phyloP scores from a whole-genome alignment of 2,113 vertebrate genomes.

The Scomber colias region DNA sequence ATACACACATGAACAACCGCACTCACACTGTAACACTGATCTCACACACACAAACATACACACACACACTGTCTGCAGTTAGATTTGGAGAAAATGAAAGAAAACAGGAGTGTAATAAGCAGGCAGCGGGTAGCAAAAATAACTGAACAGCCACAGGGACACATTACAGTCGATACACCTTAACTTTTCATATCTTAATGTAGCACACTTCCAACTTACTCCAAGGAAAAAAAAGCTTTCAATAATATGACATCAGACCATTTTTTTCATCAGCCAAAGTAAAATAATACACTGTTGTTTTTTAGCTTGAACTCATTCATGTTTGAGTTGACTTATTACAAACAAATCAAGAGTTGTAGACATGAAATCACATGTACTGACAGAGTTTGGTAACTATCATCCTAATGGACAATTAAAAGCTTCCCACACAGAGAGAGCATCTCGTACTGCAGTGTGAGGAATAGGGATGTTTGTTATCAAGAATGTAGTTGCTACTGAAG shows the following conservation, averaged over 20 bases:
- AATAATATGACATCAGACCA: not conserved
- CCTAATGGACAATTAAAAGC: too few species aligned
- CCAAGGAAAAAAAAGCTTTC: slow-evolving; percentile 10
- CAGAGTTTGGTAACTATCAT: too few species aligned
- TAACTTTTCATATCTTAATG: slow-evolving; percentile 30
- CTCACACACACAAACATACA: slow-evolving; percentile 29
- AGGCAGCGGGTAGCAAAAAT: slow-evolving; percentile 27
- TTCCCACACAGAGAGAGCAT: too few species aligned
- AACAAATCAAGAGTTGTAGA: too few species aligned
- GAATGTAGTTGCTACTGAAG: too few species aligned
- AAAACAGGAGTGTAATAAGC: slow-evolving; percentile 27
- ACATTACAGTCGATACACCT: slow-evolving; percentile 16
- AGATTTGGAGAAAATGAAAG: slow-evolving; percentile 33
- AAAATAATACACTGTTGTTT: too few species aligned
- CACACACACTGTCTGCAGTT: slow-evolving; percentile 33
- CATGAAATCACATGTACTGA: too few species aligned
- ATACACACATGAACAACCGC: not conserved
- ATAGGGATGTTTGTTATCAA: too few species aligned
- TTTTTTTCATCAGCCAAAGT: not conserved
- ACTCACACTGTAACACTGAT: slow-evolving; percentile 30
- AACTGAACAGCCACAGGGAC: slow-evolving; percentile 22
- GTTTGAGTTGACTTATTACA: too few species aligned
- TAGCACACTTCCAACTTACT: slow-evolving; percentile 27
- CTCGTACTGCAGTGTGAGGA: too few species aligned
- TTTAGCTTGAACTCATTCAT: too few species aligned